A percentile compares a stretch with the other conserved stretches of the same genome.
Evolutionary conservation across 1,140 invertebrate species (phyloP).

Genomic region (Triops cancriformis): DNA sequence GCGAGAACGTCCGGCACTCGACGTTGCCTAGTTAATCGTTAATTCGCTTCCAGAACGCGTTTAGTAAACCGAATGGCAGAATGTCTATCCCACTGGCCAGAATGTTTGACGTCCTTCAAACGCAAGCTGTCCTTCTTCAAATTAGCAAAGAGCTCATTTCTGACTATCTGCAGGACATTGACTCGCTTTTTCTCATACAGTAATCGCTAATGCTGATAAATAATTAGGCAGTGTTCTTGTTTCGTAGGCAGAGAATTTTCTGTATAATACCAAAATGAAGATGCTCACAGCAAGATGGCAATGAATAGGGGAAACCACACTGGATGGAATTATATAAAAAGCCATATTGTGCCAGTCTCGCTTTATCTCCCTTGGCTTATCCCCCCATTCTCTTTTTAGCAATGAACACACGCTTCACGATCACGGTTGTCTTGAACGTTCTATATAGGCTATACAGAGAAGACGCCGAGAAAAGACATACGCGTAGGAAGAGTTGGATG

Average conservation of each 20-base stretch:
- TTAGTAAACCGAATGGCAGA: no score
- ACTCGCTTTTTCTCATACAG: no score
- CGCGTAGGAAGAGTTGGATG: no score
- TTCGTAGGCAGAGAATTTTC: not conserved
- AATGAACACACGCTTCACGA: not conserved
- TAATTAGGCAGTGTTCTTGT: not conserved
- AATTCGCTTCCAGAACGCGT: no score
- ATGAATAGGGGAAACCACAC: slow-evolving; percentile 1
- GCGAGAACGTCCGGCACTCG: no score
- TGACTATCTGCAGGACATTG: no score
- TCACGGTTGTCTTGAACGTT: not conserved
- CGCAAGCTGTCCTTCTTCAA: no score
- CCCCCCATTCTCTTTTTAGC: not conserved
- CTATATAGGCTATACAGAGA: not conserved
- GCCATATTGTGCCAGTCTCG: not conserved
- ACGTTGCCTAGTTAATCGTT: no score
- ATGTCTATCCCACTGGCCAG: no score
- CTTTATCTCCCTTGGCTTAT: not conserved
- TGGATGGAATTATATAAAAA: slow-evolving; percentile 3
- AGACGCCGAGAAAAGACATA: not conserved
- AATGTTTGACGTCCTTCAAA: no score
- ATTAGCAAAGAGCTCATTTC: no score
- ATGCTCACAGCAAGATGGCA: not conserved
- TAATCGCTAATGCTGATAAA: no score
- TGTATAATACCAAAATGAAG: slow-evolving; percentile 5